A percentile compares a stretch with the other conserved stretches of the same genome.
Evolutionary conservation across 1,140 invertebrate species (phyloP).

Genomic region (Drosophila hydei): DNA sequence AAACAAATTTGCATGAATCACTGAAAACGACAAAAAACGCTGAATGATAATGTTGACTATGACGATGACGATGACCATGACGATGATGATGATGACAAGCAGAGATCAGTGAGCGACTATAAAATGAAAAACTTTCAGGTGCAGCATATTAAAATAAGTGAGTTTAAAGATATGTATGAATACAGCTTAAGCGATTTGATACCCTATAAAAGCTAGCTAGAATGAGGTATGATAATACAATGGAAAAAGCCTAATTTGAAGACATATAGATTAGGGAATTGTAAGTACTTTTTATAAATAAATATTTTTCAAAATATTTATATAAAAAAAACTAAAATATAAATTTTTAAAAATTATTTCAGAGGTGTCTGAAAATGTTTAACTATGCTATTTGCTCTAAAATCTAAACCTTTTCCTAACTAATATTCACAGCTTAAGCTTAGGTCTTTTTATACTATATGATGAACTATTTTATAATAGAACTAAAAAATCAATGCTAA

Average conservation of each 20-base stretch:
- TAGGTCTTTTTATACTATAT: too few species aligned
- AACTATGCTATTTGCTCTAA: too few species aligned
- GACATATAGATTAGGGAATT: too few species aligned
- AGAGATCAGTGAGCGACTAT: background rate
- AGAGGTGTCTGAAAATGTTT: too few species aligned
- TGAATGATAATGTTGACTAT: background rate
- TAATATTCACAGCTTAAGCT: too few species aligned
- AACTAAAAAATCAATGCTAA: too few species aligned
- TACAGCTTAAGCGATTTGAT: background rate
- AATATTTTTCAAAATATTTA: too few species aligned
- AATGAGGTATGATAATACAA: background rate
- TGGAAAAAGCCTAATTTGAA: background rate
- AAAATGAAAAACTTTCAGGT: background rate
- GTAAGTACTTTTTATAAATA: too few species aligned
- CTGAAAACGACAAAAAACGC: conserved; percentile 9
- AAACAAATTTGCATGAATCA: conserved; percentile 13
- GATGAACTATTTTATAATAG: too few species aligned
- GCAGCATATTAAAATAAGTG: conserved; percentile 2
- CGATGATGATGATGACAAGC: background rate
- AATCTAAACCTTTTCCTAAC: too few species aligned
- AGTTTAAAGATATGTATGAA: background rate
- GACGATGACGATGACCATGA: background rate
- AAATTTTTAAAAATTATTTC: too few species aligned
- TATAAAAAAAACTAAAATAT: too few species aligned
- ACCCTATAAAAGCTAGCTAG: background rate